These are phyloP conservation scores for Lepidurus couesii DNA, from an alignment of 1,140 invertebrate genomes.

Conservation along the genomic window DNA sequence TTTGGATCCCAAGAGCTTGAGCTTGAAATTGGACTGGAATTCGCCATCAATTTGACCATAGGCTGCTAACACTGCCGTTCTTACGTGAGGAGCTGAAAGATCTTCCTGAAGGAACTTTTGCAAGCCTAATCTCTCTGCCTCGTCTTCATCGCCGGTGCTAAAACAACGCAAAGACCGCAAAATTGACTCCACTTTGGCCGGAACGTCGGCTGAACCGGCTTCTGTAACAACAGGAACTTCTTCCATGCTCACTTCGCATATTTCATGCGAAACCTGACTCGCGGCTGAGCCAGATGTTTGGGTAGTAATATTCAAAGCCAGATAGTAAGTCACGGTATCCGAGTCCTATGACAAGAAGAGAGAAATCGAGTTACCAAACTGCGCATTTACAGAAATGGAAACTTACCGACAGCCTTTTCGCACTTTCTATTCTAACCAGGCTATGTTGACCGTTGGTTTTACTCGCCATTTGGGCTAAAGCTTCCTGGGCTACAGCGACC, in stretches of 20 bases:
- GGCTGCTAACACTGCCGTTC: constrained; percentile 23
- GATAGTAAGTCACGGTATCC: constrained; percentile 3
- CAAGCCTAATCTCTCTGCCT: constrained; percentile 23
- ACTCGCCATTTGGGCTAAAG: constrained; percentile 22
- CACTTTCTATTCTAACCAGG: constrained; percentile 1
- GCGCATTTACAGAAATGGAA: background rate
- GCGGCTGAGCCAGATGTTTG: background rate
- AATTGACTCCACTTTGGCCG: background rate
- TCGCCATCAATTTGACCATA: constrained; percentile 30
- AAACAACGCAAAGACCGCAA: constrained; percentile 31
- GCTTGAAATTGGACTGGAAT: constrained; percentile 24
- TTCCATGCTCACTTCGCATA: constrained; percentile 31
- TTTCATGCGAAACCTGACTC: constrained; percentile 5
- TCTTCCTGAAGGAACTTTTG: constrained; percentile 16
- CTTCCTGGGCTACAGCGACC: constrained; percentile 3
- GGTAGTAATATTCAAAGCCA: constrained; percentile 27
- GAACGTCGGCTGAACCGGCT: constrained; percentile 22
- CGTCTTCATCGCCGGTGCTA: constrained; percentile 25
- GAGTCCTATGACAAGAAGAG: background rate
- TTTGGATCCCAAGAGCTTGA: constrained; percentile 25
- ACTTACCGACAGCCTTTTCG: constrained; percentile 23
- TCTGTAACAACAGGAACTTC: constrained; percentile 22
- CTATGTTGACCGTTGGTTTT: constrained; percentile 1
- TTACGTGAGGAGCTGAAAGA: background rate
- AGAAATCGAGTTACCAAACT: too few relatives aligned